Base-by-base conservation (phyloP, 2,888 invertebrate species). In the Arge pagana region DNA sequence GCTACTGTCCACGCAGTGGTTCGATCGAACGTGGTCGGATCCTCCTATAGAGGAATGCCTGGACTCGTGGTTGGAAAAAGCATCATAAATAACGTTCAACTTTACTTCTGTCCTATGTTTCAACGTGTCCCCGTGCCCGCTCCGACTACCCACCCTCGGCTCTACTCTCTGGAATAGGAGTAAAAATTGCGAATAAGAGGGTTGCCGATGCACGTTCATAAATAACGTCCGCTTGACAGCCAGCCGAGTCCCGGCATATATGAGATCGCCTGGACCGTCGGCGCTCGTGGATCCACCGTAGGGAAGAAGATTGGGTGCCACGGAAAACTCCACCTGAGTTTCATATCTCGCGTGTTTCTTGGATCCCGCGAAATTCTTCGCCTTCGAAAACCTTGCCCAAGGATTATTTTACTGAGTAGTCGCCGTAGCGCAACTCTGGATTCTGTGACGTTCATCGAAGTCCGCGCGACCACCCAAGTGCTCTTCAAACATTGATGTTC, bases 141-240 rank as follows among this genome's bases (percentile, higher is more conserved):
- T 21, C 49, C 50, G n/a, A 45, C 31, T 43, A 16, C 36, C 28
- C 50, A 30, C 28, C 19, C 11, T 13, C 48, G 18, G 8, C 18
- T 16, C 18, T n/a, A 10, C 43, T 39, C 59, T 63, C 64, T 67
- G 68, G 68, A 70, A 70, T 72, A 67, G 66, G 67, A 64, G 65
- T 57, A 63, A 66, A 68, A 68, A 64, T 58, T 64, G 52, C 58
- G 65, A 71, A 71, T 72, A 71, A 71, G 70, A 70, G 71, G 67
- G 68, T 70, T 60, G 64, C 59, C 62, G 53, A 53, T 62, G 56
- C 64, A 48, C 52, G 63, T 60, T 58, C 67, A 67, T 72, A 72
- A 71, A 72, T 72, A 70, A 67, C 64, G 61, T 56, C 59, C 60
- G 58, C 63, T 61, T 68, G 71, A 71, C 70, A 71, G 64, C 45